Conservation (phyloP, 2,797 vertebrate species). For the Leptoclinus maculatus region DNA sequence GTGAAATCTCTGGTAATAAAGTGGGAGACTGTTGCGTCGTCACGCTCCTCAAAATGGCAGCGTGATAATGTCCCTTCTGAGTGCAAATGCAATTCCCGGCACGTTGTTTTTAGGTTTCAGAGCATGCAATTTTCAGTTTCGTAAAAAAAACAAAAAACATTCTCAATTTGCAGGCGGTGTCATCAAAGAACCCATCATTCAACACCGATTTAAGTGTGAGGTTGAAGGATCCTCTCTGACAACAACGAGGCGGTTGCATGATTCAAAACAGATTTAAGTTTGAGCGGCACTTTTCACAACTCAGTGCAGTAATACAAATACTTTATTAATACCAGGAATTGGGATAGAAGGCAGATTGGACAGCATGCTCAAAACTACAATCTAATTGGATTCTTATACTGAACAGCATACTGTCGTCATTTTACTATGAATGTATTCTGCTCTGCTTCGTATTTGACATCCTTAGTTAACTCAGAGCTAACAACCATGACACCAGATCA, state of each 20-base stretch:
- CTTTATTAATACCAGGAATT: neutral
- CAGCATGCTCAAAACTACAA: neutral
- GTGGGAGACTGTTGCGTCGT: neutral
- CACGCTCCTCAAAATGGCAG: constrained; percentile 1
- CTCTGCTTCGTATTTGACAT: neutral
- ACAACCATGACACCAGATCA: neutral
- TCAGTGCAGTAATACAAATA: neutral
- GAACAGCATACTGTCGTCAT: neutral
- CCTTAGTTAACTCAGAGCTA: neutral
- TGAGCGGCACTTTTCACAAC: neutral
- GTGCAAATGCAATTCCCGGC: constrained; percentile 7
- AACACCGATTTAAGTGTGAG: constrained; percentile 8
- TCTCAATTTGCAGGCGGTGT: neutral
- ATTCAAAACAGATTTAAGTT: neutral
- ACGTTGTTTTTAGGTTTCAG: constrained; percentile 10
- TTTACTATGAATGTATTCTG: neutral
- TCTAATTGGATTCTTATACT: neutral
- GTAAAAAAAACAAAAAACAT: neutral
- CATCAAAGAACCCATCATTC: constrained; percentile 10
- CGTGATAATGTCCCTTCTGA: neutral
- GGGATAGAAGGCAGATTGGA: neutral
- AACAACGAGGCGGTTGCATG: neutral
- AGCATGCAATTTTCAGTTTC: neutral
- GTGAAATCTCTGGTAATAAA: constrained; percentile 34
- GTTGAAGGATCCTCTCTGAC: neutral